Evolutionary conservation across 1,140 invertebrate species (phyloP), one percentile per base, ranked within the genome.

Genomic region (Meloidogyne exigua): DNA sequence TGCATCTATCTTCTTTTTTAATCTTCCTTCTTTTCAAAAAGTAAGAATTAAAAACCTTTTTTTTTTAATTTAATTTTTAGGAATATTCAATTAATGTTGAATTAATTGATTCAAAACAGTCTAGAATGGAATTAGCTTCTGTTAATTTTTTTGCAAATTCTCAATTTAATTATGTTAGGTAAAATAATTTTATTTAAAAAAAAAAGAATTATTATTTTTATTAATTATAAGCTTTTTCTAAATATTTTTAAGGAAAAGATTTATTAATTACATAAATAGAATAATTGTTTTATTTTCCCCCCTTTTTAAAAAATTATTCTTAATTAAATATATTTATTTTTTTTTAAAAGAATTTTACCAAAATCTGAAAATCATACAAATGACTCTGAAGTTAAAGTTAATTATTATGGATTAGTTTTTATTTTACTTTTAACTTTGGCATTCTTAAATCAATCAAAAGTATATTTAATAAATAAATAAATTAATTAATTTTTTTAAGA

Each of bases 361-460:
- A 15, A 36, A 21, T 65, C 72, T 21, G 39, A 73, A 65, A 44
- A 65, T 26, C 72, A 57, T n/a, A 0, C 57, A 36, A 23, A 15
- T 26, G 74, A 75, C 15, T 44, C 64, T 26, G 74, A 75, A 26
- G 28, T 75, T 28, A 67, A 32, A 28, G 68, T 69, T n/a, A 75
- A 75, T 42, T 75, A 71, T 28, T n/a, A 32, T 26, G 74, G 74
- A 49, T 36, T 75, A 21, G 69, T 25, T 21, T 66, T 75, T 44
- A 75, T 75, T 32, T 23, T 75, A 23, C 0, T 75, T 49, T 62
- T 75, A 18, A 76, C 75, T 57, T 26, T 76, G 12, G 75, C 67
- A 26, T 76, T 76, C 44, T 64, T 76, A 67, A 76, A 76, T 72
- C 75, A 76, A 42, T 69, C 75, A 62, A 76, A 75, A 67, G 75